A percentile compares a stretch with the other conserved stretches of the same genome.
Conservation (phyloP, 1,140 invertebrate species). For the Neelides sp. region DNA sequence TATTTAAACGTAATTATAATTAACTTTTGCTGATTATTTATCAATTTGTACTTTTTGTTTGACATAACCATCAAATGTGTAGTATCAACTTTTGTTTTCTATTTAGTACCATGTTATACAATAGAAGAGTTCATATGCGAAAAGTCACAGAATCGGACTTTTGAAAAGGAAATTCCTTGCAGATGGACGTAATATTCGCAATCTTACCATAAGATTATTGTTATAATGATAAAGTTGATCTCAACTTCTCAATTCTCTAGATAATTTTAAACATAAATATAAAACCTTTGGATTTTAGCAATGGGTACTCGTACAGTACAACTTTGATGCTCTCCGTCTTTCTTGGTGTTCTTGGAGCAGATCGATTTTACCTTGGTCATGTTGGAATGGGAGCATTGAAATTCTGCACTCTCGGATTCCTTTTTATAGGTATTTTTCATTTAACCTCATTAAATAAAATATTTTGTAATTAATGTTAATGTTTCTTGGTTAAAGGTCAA, state of each 20-base stretch:
- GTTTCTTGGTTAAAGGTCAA: conserved; percentile 94
- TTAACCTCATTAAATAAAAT: no score
- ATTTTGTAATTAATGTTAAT: no score
- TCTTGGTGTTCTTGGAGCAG: conserved; percentile 91
- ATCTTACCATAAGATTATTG: no score
- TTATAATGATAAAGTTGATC: no score
- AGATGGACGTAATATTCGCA: conserved; percentile 85
- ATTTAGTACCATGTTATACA: conserved; percentile 71
- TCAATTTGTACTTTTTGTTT: no score
- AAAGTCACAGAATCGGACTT: conserved; percentile 63
- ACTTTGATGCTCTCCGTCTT: conserved; percentile 87
- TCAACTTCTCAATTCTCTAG: neutral
- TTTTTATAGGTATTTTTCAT: no score
- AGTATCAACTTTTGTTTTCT: no score
- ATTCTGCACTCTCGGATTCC: conserved; percentile 86
- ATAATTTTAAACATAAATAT: neutral
- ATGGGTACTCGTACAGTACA: conserved; percentile 86
- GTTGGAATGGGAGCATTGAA: conserved; percentile 87
- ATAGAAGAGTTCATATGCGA: conserved; percentile 68
- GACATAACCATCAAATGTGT: no score
- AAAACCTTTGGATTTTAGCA: conserved; percentile 47
- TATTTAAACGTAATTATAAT: conserved; percentile 8
- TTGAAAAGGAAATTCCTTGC: conserved; percentile 69
- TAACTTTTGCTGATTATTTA: conserved; percentile 33
- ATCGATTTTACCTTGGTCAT: conserved; percentile 93